phyloP scores from a whole-genome alignment of 2,113 vertebrate species.

The Phodopus roborovskii region DNA sequence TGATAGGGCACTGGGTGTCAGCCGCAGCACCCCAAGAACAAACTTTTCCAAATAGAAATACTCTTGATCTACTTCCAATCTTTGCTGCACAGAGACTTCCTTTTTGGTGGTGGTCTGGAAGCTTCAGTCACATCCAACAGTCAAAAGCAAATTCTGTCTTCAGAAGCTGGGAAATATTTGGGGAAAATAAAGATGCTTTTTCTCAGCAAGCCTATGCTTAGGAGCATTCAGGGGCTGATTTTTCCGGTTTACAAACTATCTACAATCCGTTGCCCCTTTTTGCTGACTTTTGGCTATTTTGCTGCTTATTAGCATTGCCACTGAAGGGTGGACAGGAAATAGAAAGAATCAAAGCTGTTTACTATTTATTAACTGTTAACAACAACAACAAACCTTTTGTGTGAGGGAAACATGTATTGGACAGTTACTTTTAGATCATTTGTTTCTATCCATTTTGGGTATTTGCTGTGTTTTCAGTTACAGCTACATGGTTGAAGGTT shows the following conservation, averaged over 20 bases:
- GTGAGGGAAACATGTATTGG: not conserved
- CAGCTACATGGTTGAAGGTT: not conserved
- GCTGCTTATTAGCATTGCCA: slow-evolving; percentile 66
- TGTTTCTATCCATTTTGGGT: not conserved
- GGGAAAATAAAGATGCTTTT: slow-evolving; percentile 59
- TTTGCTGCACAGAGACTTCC: not conserved
- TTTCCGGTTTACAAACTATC: slow-evolving; percentile 69
- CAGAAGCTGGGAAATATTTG: slow-evolving; percentile 50
- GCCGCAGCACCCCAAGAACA: not conserved
- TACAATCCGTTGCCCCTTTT: slow-evolving; percentile 51
- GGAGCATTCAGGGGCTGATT: slow-evolving; percentile 56
- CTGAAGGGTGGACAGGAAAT: slow-evolving; percentile 57
- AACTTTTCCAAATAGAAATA: not conserved
- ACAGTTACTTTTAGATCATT: not conserved
- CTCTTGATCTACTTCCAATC: not conserved
- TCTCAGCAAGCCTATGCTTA: slow-evolving; percentile 50
- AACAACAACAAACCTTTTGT: not conserved
- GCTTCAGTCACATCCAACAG: not conserved
- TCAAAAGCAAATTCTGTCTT: slow-evolving; percentile 51
- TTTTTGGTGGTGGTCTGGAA: slow-evolving; percentile 47
- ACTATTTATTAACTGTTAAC: slow-evolving; percentile 59
- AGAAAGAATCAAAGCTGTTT: slow-evolving; percentile 41
- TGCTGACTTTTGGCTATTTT: slow-evolving; percentile 63
- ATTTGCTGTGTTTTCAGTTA: not conserved
- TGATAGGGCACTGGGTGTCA: not conserved